These are phyloP conservation scores for Drosophila ochracea DNA, from an alignment of 2,888 invertebrate species.

Conservation along the genomic window DNA sequence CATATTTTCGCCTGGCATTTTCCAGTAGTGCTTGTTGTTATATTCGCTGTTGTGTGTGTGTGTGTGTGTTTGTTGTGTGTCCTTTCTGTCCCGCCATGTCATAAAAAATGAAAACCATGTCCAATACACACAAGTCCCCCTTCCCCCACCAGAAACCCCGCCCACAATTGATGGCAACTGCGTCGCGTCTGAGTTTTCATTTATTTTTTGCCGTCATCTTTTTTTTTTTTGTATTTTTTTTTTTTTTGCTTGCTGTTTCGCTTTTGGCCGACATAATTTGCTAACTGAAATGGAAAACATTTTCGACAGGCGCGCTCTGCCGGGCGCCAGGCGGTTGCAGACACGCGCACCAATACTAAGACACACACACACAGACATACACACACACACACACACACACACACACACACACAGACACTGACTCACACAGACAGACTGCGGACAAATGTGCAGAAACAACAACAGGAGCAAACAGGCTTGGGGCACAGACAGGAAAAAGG, in stretches of 20 bases:
- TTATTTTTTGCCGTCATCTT: constrained; percentile 57
- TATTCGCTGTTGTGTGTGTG: background rate
- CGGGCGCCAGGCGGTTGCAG: constrained; percentile 61
- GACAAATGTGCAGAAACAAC: background rate
- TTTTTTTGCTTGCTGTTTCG: constrained; percentile 22
- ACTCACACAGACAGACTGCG: constrained; percentile 36
- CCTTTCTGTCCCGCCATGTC: constrained; percentile 54
- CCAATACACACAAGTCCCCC: constrained; percentile 14
- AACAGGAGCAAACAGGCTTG: constrained; percentile 4
- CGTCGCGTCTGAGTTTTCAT: constrained; percentile 79
- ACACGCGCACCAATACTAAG: constrained; percentile 80
- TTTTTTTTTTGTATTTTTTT: constrained; percentile 27
- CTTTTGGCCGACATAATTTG: constrained; percentile 81
- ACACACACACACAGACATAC: constrained; percentile 40
- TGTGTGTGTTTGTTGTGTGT: constrained; percentile 27
- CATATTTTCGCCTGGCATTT: background rate
- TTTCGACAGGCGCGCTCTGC: constrained; percentile 71
- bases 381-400: constrained; percentile 33
- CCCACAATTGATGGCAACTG: constrained; percentile 55
- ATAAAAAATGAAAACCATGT: constrained; percentile 54
- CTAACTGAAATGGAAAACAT: constrained; percentile 81
- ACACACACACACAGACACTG: constrained; percentile 29
- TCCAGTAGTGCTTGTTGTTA: background rate
- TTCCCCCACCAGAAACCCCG: background rate
- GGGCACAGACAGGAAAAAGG: constrained; percentile 75